These are phyloP conservation scores for Hydrozoanthus gracilis DNA, from an alignment of 92 coral and sea anemone species.

Conservation along the genomic window DNA sequence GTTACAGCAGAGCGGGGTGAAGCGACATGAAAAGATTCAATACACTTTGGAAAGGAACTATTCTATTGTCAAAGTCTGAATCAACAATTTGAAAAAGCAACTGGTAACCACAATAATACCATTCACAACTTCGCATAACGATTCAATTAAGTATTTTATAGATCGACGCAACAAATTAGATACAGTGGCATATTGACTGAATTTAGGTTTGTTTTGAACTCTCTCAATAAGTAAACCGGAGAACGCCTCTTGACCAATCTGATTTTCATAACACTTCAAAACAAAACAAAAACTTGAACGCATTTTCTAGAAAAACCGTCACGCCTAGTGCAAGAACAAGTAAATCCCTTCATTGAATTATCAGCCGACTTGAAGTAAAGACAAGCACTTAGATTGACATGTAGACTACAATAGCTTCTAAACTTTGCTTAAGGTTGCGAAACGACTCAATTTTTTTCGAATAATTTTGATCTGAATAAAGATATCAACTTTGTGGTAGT, in stretches of 20 bases:
- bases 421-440: too few species aligned
- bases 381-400: conserved; percentile 15
- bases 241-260: background rate
- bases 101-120: conserved; percentile 9
- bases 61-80: conserved; percentile 19
- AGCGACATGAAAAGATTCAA: conserved; percentile 8
- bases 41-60: background rate
- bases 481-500: background rate
- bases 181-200: background rate
- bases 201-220: background rate
- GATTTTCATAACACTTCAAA: background rate
- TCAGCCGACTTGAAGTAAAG: conserved; percentile 15
- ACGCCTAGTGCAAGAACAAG: conserved; percentile 35
- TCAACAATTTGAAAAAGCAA: conserved; percentile 10
- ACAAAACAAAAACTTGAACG: conserved; percentile 6
- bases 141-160: background rate
- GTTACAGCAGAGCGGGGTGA: background rate
- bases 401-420: background rate
- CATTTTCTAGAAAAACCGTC: background rate
- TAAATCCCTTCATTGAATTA: conserved; percentile 42
- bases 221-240: background rate
- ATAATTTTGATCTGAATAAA: background rate
- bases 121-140: background rate
- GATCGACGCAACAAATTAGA: background rate
- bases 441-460: background rate